Percentiles rank a stretch among this genome's conserved stretches.
phyloP scores from a whole-genome alignment of 2,797 vertebrate species.

The Enteromius unitaeniatus region DNA sequence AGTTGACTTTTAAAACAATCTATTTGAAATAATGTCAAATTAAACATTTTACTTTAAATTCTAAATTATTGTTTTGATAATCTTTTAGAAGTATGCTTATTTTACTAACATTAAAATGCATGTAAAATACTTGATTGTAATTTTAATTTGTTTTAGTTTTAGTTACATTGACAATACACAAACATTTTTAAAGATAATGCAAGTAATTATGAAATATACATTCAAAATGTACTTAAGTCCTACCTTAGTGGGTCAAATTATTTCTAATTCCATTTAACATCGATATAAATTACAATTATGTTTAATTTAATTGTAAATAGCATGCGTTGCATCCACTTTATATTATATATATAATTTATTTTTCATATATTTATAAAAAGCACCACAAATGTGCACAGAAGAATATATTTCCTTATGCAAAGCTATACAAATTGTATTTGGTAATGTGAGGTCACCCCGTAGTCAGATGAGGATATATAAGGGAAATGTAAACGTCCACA shows the following conservation, averaged over 20 bases:
- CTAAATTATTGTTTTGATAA: too few relatives aligned
- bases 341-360: background rate
- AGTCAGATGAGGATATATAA: conserved; percentile 7
- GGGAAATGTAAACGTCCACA: background rate
- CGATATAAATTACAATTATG: too few relatives aligned
- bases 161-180: background rate
- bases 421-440: conserved; percentile 12
- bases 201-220: background rate
- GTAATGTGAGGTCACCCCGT: background rate
- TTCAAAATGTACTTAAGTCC: background rate
- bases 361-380: too few relatives aligned
- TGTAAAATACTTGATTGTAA: too few relatives aligned
- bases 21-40: background rate
- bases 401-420: background rate
- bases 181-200: background rate
- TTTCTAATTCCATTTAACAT: background rate
- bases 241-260: background rate
- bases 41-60: too few relatives aligned
- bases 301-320: background rate
- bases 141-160: too few relatives aligned
- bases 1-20: background rate
- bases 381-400: background rate
- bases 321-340: background rate
- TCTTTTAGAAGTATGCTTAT: too few relatives aligned
- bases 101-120: too few relatives aligned